Evolutionary conservation across 2,888 invertebrate genomes (phyloP).

Genomic region (Apantesis nais): DNA sequence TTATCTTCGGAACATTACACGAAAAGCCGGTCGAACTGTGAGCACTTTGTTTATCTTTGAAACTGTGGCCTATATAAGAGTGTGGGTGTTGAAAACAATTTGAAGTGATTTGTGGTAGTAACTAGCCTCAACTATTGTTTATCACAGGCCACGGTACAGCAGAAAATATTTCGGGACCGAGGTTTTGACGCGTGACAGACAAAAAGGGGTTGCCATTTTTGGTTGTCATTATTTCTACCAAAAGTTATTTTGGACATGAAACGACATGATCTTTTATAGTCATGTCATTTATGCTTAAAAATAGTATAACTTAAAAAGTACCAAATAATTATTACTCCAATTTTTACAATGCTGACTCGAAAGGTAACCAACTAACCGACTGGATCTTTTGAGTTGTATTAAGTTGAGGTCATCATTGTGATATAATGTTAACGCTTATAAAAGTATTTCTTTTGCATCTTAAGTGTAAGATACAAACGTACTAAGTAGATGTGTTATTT

Average conservation of each 20-base stretch:
- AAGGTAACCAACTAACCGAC: no score
- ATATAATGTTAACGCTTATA: no score
- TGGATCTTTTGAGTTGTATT: no score
- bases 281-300: neutral
- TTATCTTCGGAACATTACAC: conserved; percentile 58
- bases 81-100: conserved; percentile 36
- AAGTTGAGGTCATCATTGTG: no score
- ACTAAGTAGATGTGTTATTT: no score
- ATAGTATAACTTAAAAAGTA: neutral
- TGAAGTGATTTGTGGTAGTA: conserved; percentile 48
- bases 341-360: no score
- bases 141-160: conserved; percentile 45
- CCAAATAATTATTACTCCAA: no score
- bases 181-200: conserved; percentile 47
- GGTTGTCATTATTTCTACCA: neutral
- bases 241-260: neutral
- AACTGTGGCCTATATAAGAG: conserved; percentile 20
- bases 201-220: conserved; percentile 33
- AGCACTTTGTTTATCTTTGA: conserved; percentile 35
- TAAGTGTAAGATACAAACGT: no score
- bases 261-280: neutral
- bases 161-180: conserved; percentile 29
- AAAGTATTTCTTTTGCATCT: no score
- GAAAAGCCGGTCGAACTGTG: conserved; percentile 43
- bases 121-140: conserved; percentile 55